A percentile compares a stretch with the other conserved stretches of the same genome.
Conservation (phyloP, 2,888 invertebrate species). For the Mythimna ferrago region DNA sequence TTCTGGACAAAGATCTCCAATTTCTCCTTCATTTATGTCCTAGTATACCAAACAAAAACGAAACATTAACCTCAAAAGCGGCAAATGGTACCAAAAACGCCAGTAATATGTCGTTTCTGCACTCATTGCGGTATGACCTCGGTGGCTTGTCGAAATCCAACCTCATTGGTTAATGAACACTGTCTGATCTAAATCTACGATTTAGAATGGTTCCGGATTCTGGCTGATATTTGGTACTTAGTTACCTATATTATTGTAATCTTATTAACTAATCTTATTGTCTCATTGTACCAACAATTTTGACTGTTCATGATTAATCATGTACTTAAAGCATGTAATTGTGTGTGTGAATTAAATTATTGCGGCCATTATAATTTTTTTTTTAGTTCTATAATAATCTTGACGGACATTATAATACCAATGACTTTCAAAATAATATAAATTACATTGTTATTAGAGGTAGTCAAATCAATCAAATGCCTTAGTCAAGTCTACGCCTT, state of each 20-base stretch:
- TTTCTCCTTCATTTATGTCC: background rate
- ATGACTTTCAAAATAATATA: background rate
- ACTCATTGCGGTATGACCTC: constrained; percentile 70
- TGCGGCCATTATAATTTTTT: background rate
- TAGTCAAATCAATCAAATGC: background rate
- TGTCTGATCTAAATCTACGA: constrained; percentile 61
- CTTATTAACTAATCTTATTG: background rate
- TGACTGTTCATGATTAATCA: constrained; percentile 18
- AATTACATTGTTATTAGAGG: background rate
- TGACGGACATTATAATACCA: background rate
- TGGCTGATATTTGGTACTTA: constrained; percentile 36
- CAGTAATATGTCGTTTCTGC: constrained; percentile 27
- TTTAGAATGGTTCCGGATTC: constrained; percentile 66
- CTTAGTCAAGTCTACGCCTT: too few species aligned
- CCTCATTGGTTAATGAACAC: constrained; percentile 65
- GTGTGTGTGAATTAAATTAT: background rate
- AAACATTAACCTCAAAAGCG: constrained; percentile 3
- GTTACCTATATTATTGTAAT: constrained; percentile 14
- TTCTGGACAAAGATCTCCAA: too few species aligned
- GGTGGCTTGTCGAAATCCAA: constrained; percentile 61
- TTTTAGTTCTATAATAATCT: background rate
- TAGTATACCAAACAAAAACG: background rate
- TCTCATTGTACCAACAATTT: constrained; percentile 19
- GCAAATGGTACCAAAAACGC: constrained; percentile 8
- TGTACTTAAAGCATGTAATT: constrained; percentile 7